phyloP scores from a whole-genome alignment of 2,797 vertebrate genomes.

The Choloepus didactylus region DNA sequence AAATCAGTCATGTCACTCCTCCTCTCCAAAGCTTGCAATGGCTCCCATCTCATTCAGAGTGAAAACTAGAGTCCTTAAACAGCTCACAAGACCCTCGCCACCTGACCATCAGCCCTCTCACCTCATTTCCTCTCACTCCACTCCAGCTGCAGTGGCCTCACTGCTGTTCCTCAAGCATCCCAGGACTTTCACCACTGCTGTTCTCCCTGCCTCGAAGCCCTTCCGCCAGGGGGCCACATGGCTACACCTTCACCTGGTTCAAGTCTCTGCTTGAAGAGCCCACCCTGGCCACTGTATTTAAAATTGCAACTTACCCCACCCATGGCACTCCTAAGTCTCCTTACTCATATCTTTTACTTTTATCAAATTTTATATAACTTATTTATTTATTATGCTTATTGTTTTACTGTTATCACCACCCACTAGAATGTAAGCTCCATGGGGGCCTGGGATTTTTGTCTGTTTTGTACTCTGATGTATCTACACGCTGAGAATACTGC shows the following conservation, averaged over 20 bases:
- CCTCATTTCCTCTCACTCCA: neutral
- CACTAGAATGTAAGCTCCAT: neutral
- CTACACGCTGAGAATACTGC: neutral
- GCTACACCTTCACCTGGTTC: neutral
- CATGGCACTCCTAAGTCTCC: neutral
- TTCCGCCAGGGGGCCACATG: neutral
- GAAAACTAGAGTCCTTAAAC: neutral
- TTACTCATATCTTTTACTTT: neutral
- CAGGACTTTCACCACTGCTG: neutral
- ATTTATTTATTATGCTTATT: neutral
- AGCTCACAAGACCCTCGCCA: accelerated
- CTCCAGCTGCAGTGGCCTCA: neutral
- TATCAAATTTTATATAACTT: neutral
- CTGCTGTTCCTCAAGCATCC: neutral
- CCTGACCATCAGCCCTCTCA: neutral
- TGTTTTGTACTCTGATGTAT: neutral
- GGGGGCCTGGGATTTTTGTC: neutral
- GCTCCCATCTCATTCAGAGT: neutral
- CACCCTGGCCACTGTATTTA: neutral
- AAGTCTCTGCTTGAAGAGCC: neutral
- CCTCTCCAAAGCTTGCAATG: neutral
- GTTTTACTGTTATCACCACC: neutral
- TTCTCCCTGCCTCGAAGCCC: neutral
- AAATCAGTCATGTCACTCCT: neutral
- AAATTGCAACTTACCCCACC: neutral